Conservation (phyloP, 2,797 vertebrate species). For the Gambusia yucatana region DNA sequence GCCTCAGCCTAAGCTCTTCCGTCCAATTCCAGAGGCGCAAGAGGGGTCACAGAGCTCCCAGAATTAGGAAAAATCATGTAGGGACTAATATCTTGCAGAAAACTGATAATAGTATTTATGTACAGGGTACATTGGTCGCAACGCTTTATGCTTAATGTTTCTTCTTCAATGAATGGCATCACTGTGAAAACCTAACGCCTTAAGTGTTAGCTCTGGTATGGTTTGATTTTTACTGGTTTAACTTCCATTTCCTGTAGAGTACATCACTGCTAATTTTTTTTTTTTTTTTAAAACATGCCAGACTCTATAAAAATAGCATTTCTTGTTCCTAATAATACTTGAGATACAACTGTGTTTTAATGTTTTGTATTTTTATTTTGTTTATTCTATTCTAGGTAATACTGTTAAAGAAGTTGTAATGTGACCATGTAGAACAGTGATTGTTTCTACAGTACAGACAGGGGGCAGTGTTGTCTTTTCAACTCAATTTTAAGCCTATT, state of each 20-base stretch:
- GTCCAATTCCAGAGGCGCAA: slow-evolving; percentile 63
- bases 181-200: slow-evolving; percentile 39
- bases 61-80: background rate
- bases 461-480: slow-evolving; percentile 5
- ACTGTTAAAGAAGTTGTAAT: background rate
- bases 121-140: background rate
- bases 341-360: background rate
- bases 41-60: slow-evolving; percentile 33
- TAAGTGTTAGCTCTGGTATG: background rate
- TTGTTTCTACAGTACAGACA: background rate
- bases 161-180: slow-evolving; percentile 3
- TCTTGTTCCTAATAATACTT: background rate
- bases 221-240: background rate
- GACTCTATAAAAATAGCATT: background rate
- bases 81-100: background rate
- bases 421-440: background rate
- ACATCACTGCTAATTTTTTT: background rate
- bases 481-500: background rate
- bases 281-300: background rate
- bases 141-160: slow-evolving; percentile 3
- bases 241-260: background rate
- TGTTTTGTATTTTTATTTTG: background rate
- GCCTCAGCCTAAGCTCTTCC: slow-evolving; percentile 73
- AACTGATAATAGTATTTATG: background rate
- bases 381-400: background rate